phyloP scores from a whole-genome alignment of 2,888 invertebrate species.

The Hydrotaea cyrtoneurina region DNA sequence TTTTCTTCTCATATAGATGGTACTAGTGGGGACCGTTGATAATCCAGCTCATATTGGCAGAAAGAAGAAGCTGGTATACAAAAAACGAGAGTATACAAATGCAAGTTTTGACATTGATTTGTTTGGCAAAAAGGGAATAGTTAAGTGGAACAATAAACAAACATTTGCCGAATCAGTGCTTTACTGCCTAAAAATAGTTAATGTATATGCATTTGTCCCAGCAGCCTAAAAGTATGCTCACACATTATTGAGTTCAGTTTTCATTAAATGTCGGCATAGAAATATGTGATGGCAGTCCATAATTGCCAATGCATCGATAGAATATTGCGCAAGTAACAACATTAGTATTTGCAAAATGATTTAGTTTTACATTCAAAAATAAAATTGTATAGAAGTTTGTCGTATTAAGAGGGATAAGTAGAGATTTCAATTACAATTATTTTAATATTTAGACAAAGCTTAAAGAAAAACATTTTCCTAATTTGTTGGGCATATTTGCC shows the following conservation, averaged over 20 bases:
- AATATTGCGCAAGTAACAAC: too few species aligned
- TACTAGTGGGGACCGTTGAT: neutral
- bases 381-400: too few species aligned
- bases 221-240: conserved; percentile 5
- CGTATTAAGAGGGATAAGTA: too few species aligned
- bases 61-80: neutral
- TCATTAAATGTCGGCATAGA: neutral
- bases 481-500: too few species aligned
- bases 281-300: neutral
- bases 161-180: neutral
- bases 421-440: too few species aligned
- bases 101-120: conserved; percentile 60
- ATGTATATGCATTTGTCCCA: neutral
- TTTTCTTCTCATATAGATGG: conserved; percentile 18
- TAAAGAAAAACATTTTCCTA: too few species aligned
- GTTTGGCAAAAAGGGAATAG: conserved; percentile 35
- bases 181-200: conserved; percentile 1
- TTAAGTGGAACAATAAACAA: neutral
- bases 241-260: neutral
- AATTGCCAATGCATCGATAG: too few species aligned
- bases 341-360: neutral
- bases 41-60: conserved; percentile 7
- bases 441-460: too few species aligned
- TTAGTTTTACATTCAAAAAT: too few species aligned
- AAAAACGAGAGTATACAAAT: neutral